Conservation (phyloP, 2,113 vertebrate species). For the Okapia johnstoni region DNA sequence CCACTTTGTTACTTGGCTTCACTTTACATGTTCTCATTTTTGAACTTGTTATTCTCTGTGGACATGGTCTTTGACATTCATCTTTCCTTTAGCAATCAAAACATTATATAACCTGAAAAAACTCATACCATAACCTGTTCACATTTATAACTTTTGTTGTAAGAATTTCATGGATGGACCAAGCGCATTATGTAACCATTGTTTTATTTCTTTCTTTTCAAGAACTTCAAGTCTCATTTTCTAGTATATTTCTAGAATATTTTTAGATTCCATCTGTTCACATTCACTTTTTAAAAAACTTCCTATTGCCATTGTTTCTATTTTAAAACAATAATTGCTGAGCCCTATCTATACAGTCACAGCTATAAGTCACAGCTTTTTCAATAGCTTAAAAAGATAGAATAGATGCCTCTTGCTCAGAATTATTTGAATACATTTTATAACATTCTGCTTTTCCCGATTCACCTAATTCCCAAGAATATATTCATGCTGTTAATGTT, state of each 20-base stretch:
- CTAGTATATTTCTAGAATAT: not conserved
- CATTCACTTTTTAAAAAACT: not conserved
- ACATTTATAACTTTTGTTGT: not conserved
- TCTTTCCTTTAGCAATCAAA: conserved; percentile 17
- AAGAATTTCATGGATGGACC: not conserved
- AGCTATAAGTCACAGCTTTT: not conserved
- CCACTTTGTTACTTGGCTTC: conserved; percentile 27
- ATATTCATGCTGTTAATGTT: not conserved
- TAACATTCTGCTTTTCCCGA: not conserved
- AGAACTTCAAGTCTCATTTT: not conserved
- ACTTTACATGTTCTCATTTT: not conserved
- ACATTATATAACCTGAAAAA: not conserved
- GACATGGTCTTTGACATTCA: conserved; percentile 5
- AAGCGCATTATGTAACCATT: not conserved
- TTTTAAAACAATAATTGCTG: not conserved
- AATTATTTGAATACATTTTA: not conserved
- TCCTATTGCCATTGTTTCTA: not conserved
- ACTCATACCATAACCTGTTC: not conserved
- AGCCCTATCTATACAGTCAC: not conserved
- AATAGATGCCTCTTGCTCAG: not conserved
- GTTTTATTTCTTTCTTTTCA: not conserved
- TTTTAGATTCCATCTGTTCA: not conserved
- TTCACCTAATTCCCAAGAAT: not conserved
- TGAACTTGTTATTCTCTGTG: conserved; percentile 40
- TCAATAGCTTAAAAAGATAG: not conserved